Percentiles rank a stretch among this genome's conserved stretches.
phyloP scores from a whole-genome alignment of 2,113 vertebrate genomes.

The Oxygymnocypris stewartii region DNA sequence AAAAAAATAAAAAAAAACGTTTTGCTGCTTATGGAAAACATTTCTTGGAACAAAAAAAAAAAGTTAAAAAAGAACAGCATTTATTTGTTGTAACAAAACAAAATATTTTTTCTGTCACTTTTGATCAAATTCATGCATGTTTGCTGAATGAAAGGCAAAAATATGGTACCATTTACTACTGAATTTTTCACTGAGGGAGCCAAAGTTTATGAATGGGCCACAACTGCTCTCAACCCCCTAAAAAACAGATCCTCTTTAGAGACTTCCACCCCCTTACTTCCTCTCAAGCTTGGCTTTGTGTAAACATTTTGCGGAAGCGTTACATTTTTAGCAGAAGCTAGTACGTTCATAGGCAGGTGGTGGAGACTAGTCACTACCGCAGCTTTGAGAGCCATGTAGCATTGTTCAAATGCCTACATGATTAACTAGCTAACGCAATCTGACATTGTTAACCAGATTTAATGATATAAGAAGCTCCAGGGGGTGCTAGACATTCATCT shows the following conservation, averaged over 20 bases:
- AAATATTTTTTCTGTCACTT: not conserved
- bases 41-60: no score
- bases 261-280: constrained; percentile 38
- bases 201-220: constrained; percentile 48
- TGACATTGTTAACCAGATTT: not conserved
- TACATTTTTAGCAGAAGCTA: constrained; percentile 40
- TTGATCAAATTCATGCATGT: not conserved
- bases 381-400: not conserved
- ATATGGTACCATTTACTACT: not conserved
- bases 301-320: constrained; percentile 39
- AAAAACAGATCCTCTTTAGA: constrained; percentile 18
- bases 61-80: not conserved
- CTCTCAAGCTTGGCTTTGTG: constrained; percentile 29
- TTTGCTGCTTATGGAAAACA: no score
- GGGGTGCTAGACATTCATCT: not conserved
- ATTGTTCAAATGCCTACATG: not conserved
- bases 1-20: no score
- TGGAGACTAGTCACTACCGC: not conserved
- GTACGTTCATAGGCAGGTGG: not conserved
- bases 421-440: not conserved
- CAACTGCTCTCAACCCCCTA: not conserved
- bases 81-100: not conserved
- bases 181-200: not conserved
- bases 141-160: not conserved
- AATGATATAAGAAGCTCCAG: not conserved